phyloP scores from a whole-genome alignment of 2,888 invertebrate species.

The Ischnus inquisitorius region DNA sequence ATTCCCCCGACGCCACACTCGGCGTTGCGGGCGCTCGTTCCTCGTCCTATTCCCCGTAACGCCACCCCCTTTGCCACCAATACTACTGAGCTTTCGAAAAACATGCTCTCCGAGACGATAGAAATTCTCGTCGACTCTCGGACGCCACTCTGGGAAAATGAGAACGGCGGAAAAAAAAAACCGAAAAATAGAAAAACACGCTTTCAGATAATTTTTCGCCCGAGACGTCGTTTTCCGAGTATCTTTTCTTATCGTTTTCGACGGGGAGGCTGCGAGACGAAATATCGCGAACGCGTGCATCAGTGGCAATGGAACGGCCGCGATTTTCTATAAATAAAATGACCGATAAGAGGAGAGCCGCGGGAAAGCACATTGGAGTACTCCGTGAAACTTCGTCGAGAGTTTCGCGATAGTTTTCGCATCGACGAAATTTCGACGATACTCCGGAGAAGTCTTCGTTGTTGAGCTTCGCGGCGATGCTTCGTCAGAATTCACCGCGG shows the following conservation, averaged over 20 bases:
- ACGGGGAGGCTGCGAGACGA: not conserved
- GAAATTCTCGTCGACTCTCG: constrained; percentile 2
- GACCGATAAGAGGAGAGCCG: constrained; percentile 56
- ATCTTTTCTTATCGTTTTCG: not conserved
- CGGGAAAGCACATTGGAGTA: not conserved
- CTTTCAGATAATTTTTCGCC: not conserved
- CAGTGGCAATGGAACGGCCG: not conserved
- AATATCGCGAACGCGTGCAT: not conserved
- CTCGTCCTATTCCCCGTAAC: constrained; percentile 52
- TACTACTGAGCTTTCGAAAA: constrained; percentile 69
- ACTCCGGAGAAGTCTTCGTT: not conserved
- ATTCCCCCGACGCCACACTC: constrained; percentile 31
- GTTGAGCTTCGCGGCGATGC: not conserved
- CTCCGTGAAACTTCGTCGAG: constrained; percentile 12
- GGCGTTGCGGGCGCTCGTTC: constrained; percentile 1
- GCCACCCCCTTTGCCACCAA: constrained; percentile 40
- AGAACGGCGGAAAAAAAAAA: not conserved
- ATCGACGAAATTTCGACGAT: constrained; percentile 13
- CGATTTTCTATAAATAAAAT: constrained; percentile 68
- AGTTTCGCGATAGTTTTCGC: not conserved
- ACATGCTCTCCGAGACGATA: constrained; percentile 59
- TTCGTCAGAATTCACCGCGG: not conserved
- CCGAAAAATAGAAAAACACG: not conserved
- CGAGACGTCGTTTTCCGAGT: not conserved
- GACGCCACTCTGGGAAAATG: constrained; percentile 6